Conservation (phyloP, 2,888 invertebrate genomes). For the Scelioninae gen. 1 region DNA sequence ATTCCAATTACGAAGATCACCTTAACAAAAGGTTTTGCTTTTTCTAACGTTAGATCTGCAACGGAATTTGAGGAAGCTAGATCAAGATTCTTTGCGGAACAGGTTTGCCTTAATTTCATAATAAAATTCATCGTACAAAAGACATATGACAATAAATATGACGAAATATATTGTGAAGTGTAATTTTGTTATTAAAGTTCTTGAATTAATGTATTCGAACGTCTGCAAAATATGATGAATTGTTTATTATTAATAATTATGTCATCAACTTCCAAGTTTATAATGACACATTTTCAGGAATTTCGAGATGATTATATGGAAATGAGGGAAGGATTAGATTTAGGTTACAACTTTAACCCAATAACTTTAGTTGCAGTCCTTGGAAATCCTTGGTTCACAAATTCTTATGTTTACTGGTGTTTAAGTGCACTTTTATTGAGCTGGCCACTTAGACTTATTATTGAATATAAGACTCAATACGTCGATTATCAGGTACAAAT, state of each 20-base stretch:
- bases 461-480: slow-evolving; percentile 92
- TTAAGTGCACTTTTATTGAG: slow-evolving; percentile 90
- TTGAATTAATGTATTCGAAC: too few relatives aligned
- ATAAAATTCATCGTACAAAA: too few relatives aligned
- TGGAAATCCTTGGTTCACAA: slow-evolving; percentile 88
- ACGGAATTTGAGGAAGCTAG: slow-evolving; percentile 93
- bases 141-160: too few relatives aligned
- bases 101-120: slow-evolving; percentile 79
- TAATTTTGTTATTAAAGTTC: too few relatives aligned
- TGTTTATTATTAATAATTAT: too few relatives aligned
- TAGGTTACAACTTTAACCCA: slow-evolving; percentile 84
- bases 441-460: slow-evolving; percentile 92
- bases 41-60: slow-evolving; percentile 91
- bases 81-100: slow-evolving; percentile 91
- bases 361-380: slow-evolving; percentile 81
- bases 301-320: slow-evolving; percentile 93
- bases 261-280: too few relatives aligned
- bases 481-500: slow-evolving; percentile 90
- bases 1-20: slow-evolving; percentile 91
- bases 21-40: slow-evolving; percentile 92
- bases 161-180: too few relatives aligned
- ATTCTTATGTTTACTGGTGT: slow-evolving; percentile 90
- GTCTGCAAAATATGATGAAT: too few relatives aligned
- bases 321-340: slow-evolving; percentile 91
- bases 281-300: slow-evolving; percentile 83